Base-by-base conservation (phyloP, 2,113 vertebrate genomes). In the Artemisiospiza belli region DNA sequence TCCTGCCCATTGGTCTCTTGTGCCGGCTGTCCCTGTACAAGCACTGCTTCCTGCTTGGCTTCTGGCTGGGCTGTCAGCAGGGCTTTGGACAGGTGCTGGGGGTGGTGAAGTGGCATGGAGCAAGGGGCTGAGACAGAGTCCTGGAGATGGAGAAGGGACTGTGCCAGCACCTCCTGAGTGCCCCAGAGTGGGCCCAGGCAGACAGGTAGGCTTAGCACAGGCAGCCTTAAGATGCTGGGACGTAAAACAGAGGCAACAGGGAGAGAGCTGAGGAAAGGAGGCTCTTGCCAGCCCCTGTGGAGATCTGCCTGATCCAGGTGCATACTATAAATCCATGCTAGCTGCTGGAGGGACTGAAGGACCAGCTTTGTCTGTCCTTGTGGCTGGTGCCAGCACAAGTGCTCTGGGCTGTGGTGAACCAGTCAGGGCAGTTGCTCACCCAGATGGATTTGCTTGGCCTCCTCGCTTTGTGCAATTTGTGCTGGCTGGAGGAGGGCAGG, bases 241-340 rank as follows among this genome's bases (percentile, higher is more conserved):
- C 19, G 11, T 23, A 27, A 22, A 62, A 14, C 5, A 31, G 77
- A 28, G 20, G 17, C 20, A 30, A 16, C 8, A 46, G 22, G 31
- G 37, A 73, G 31, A n/a, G 15, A 41, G 10, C 11, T 1, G 10
- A 25, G 31, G 9, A 61, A n/a, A n/a, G 39, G 52, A 62, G 44
- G 43, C 21, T 46, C 33, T 37, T 35, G 25, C 28, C 46, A 67
- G 51, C 28, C 27, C 2, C 33, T n/a, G 28, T 28, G 0, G 37
- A 49, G 51, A 11, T 55, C 46, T 12, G 13, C 67, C 39, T 0
- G 0, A 30, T 62, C 2, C 0, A 59, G 63, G 72, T 6, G 3
- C 1, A 1, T 3, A 1, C 46, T 41, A 5, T 41, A 49, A 59
- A 68, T 54, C 62, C 28, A 3, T 0, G 1, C 37, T 30, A 87